Base-by-base conservation (phyloP, 2,888 invertebrate genomes). In the Caenorhabditis sulstoni region DNA sequence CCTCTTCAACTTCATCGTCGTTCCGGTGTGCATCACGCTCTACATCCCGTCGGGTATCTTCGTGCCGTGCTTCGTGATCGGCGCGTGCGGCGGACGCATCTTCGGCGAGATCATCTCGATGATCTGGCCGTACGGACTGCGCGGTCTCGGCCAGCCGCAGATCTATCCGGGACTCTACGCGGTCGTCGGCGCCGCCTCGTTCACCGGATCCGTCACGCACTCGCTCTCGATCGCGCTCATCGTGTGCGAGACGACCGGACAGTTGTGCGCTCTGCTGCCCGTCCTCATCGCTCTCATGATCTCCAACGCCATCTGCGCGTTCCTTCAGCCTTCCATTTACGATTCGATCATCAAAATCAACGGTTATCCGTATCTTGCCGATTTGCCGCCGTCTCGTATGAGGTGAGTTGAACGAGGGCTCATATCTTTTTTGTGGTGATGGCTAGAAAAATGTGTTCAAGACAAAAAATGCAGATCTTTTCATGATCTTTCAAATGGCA, bases 151-250 rank as follows among this genome's bases (percentile, higher is more conserved):
- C 0, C 95, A 95, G 0, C 93, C 94, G 52, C 94, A 94, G 86
- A 96, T 98, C 80, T 93, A 96, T 87, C 96, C 96, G 61, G 88
- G 97, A 37, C 97, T 97, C 0, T 98, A 98, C 91, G 96, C 98
- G 1, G 95, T 96, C 0, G 97, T 97, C 0, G 97, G 97, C 0
- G 92, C 92, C 11, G 91, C 91, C 0, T 97, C 97, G 0, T 95
- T 97, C 91, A 95, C 96, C 0, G 97, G 97, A 1, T 95, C 96
- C 1, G 97, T 97, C 12, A 98, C 98, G 0, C 96, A 97, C 91
- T 97, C 98, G 0, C 96, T 98, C 45, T 97, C 97, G 1, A 97
- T 97, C 55, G 95, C 96, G 83, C 97, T 98, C 85, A 98, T 98
- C 83, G 95, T 97, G 75, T 96, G 96, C 91, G 98, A 98, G 92